These are phyloP conservation scores for Ceyx erithaca DNA, from an alignment of 2,797 vertebrate genomes.

Conservation along the genomic window DNA sequence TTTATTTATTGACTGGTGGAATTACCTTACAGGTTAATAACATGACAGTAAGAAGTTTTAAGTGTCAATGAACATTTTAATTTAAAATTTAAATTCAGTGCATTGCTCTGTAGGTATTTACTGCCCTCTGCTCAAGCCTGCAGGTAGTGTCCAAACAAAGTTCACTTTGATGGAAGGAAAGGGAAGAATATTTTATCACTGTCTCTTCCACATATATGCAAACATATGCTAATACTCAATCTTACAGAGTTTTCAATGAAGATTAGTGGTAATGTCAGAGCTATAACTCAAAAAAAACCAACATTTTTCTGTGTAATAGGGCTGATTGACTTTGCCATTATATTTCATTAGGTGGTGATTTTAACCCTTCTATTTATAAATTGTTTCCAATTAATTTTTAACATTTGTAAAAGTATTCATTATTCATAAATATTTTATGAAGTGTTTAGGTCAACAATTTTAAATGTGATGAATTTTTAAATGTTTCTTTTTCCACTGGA, in stretches of 20 bases:
- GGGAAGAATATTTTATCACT: background rate
- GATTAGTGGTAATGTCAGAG: background rate
- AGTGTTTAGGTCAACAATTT: background rate
- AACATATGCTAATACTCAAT: background rate
- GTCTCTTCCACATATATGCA: background rate
- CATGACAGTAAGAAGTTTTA: background rate
- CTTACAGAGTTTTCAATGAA: background rate
- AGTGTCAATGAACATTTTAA: background rate
- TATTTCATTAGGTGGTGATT: background rate
- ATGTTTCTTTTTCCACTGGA: background rate
- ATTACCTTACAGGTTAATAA: background rate
- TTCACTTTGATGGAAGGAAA: background rate
- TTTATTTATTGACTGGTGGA: constrained; percentile 4
- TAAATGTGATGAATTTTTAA: background rate
- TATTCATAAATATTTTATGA: background rate
- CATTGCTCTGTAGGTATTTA: background rate
- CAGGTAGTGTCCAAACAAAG: background rate
- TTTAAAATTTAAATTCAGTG: background rate
- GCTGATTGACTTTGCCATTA: background rate
- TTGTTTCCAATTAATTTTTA: background rate
- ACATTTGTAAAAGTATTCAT: background rate
- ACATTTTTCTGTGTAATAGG: background rate
- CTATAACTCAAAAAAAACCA: constrained; percentile 8
- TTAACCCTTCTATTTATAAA: background rate
- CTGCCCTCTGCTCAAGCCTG: background rate